These are phyloP conservation scores for Podarcis siculus DNA, from an alignment of 2,797 vertebrate species.

Conservation along the genomic window DNA sequence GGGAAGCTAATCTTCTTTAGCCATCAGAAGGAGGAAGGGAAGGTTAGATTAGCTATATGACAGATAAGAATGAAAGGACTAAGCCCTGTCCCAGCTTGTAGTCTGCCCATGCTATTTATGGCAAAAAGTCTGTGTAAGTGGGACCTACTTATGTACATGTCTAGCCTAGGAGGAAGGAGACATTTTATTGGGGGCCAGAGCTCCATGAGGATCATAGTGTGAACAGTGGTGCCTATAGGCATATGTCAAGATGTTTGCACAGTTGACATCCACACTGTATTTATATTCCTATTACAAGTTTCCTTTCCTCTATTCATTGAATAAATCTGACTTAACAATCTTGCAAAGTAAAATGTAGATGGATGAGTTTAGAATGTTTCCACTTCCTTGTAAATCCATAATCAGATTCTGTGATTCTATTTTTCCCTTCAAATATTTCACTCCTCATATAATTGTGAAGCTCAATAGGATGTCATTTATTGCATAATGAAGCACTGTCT, in stretches of 20 bases:
- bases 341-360: constrained; percentile 4
- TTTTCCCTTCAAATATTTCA: not conserved
- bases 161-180: no score
- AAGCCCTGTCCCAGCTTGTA: not conserved
- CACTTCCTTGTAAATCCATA: not conserved
- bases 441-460: not conserved
- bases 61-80: not conserved
- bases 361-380: constrained; percentile 20
- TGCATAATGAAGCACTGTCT: constrained; percentile 3
- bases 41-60: not conserved
- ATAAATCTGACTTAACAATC: not conserved
- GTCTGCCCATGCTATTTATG: not conserved
- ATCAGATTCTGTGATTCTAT: constrained; percentile 8
- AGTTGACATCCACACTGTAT: not conserved
- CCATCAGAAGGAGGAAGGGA: not conserved
- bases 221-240: not conserved
- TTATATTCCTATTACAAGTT: not conserved
- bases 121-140: not conserved
- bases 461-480: constrained; percentile 10
- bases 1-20: not conserved
- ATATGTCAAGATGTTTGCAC: not conserved
- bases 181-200: not conserved
- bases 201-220: not conserved
- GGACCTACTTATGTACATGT: not conserved
- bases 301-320: not conserved